Conservation (phyloP, 2,797 vertebrate species). For the Pampus argenteus region DNA sequence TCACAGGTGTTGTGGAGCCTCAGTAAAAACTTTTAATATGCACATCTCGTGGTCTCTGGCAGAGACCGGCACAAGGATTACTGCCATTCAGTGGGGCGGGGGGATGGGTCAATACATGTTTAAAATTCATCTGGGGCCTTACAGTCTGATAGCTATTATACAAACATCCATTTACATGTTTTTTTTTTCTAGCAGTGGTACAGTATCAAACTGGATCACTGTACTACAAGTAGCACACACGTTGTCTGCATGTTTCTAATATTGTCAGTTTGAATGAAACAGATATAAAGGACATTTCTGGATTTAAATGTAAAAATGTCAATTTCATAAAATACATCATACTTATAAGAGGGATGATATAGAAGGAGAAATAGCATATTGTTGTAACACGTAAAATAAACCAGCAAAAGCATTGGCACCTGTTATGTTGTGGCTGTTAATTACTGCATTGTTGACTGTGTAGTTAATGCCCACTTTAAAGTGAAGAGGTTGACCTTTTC, state of each 20-base stretch:
- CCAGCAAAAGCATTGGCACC: conserved; percentile 1
- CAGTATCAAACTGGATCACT: conserved; percentile 34
- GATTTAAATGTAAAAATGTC: conserved; percentile 12
- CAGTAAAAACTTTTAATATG: conserved; percentile 86
- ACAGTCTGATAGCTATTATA: conserved; percentile 59
- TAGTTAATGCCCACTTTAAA: conserved; percentile 64
- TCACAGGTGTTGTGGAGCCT: conserved; percentile 80
- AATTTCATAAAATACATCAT: not conserved
- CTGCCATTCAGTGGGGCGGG: conserved; percentile 56
- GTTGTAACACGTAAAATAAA: conserved; percentile 2
- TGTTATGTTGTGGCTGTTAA: conserved; percentile 47
- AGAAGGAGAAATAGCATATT: not conserved
- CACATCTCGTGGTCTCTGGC: conserved; percentile 76
- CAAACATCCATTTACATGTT: conserved; percentile 47
- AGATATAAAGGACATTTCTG: not conserved
- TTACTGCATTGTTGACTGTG: conserved; percentile 56
- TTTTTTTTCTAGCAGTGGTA: conserved; percentile 36
- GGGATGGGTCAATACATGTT: conserved; percentile 80
- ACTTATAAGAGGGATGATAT: not conserved
- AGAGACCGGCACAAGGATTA: conserved; percentile 70
- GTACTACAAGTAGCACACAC: not conserved
- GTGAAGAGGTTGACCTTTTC: conserved; percentile 67
- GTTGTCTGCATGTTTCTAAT: conserved; percentile 4
- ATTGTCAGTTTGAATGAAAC: not conserved
- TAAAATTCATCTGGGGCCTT: conserved; percentile 77